A percentile compares a stretch with the other conserved stretches of the same genome.
Conservation (phyloP, 2,797 vertebrate species). For the Syndactyla subalaris region DNA sequence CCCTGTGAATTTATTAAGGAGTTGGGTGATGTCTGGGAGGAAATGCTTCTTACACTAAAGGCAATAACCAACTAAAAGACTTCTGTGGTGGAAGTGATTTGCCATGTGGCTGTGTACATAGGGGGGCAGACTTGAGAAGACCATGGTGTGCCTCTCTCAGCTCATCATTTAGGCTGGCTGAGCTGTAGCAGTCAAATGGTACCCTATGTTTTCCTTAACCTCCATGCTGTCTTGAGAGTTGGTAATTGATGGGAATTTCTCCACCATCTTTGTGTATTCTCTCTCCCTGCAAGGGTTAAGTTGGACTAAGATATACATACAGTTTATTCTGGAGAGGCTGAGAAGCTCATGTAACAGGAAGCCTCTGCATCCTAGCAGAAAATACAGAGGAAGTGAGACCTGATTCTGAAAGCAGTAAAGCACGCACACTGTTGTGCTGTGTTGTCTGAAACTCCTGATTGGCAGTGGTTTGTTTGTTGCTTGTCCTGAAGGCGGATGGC, state of each 20-base stretch:
- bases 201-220: neutral
- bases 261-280: neutral
- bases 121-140: neutral
- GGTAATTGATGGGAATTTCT: neutral
- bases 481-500: neutral
- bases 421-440: accelerated
- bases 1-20: neutral
- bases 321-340: neutral
- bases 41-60: neutral
- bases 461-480: neutral
- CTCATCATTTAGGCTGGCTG: neutral
- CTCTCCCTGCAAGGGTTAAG: neutral
- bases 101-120: neutral
- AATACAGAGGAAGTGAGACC: neutral
- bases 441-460: neutral
- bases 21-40: neutral
- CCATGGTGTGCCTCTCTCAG: neutral
- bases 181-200: neutral
- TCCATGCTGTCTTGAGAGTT: neutral
- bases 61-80: neutral
- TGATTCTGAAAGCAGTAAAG: neutral
- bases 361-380: neutral
- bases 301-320: neutral
- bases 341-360: neutral
- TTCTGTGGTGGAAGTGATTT: neutral